A percentile compares a stretch with the other conserved stretches of the same genome.
Conservation (phyloP, 2,888 invertebrate genomes). For the Luperina testacea region DNA sequence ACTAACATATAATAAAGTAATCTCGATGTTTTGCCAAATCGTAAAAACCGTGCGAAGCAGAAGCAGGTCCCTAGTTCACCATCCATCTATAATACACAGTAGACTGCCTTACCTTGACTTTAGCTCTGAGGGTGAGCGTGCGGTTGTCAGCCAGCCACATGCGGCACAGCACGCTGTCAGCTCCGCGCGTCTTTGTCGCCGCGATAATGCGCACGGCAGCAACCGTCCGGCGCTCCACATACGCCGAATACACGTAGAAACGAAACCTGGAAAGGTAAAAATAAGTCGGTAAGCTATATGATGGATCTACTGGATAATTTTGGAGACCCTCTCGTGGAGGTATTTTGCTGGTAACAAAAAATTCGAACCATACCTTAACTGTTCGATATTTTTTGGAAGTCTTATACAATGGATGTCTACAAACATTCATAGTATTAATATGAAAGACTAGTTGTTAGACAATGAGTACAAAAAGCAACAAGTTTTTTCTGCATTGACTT, state of each 20-base stretch:
- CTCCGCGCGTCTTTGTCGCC: conserved; percentile 96
- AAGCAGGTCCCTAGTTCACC: background rate
- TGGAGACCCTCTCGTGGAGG: background rate
- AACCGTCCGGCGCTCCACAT: conserved; percentile 93
- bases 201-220: conserved; percentile 95
- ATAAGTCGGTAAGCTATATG: background rate
- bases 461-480: background rate
- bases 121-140: conserved; percentile 93
- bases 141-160: conserved; percentile 92
- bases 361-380: background rate
- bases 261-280: conserved; percentile 91
- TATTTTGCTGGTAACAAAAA: background rate
- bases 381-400: background rate
- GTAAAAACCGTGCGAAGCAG: background rate
- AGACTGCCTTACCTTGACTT: conserved; percentile 90
- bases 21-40: background rate
- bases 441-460: background rate
- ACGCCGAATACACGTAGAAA: conserved; percentile 98
- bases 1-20: background rate
- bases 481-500: background rate
- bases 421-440: background rate
- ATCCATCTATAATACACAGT: background rate
- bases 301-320: background rate
- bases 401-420: background rate
- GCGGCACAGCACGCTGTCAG: conserved; percentile 95